These are phyloP conservation scores for Labeo catla DNA, from an alignment of 2,113 vertebrate genomes.

Conservation along the genomic window DNA sequence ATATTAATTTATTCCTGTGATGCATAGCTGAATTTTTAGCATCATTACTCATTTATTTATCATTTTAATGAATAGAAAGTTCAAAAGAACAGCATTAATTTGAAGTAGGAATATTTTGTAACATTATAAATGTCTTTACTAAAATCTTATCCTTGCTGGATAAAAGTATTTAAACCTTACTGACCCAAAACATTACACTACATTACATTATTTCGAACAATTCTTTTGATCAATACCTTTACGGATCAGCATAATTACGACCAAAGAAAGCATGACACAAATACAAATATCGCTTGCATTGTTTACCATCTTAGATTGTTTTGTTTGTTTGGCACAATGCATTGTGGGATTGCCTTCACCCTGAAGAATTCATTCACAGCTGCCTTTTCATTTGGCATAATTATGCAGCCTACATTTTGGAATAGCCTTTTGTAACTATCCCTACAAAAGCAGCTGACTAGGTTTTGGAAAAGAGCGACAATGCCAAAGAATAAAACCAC, in stretches of 20 bases:
- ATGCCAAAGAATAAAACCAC: conserved; percentile 43
- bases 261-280: background rate
- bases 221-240: background rate
- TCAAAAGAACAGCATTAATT: background rate
- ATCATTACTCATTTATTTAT: background rate
- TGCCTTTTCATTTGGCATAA: background rate
- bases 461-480: background rate
- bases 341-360: background rate
- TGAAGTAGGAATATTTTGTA: background rate
- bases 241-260: background rate
- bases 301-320: background rate
- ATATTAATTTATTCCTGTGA: background rate
- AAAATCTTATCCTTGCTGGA: background rate
- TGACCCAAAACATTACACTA: background rate
- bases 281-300: background rate
- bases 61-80: background rate
- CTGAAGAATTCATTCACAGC: background rate
- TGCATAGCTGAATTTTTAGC: background rate
- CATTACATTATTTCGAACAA: background rate
- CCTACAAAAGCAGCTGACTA: background rate
- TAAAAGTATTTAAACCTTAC: background rate
- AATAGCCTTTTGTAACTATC: background rate
- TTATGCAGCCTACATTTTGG: background rate
- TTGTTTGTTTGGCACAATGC: background rate
- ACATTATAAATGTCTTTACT: background rate